Percentiles rank a stretch among this genome's conserved stretches.
Conservation (phyloP, 2,113 vertebrate genomes). For the Corythornis madagascariensis region DNA sequence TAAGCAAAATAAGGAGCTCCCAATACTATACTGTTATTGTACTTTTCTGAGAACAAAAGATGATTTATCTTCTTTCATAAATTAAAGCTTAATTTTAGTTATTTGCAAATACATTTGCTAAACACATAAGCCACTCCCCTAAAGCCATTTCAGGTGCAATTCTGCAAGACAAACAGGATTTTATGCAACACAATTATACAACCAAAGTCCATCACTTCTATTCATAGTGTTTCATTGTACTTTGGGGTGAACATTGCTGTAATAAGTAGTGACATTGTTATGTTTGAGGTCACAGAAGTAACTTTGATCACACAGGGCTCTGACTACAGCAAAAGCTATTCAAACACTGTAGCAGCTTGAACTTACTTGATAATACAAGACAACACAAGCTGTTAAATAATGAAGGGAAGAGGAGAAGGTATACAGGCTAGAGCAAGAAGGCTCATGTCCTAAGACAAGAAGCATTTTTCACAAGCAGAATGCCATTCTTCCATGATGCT, state of each 20-base stretch:
- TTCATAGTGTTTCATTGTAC: background rate
- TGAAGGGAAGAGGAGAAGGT: fast-evolving
- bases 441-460: background rate
- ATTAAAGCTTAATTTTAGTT: background rate
- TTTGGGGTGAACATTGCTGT: background rate
- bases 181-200: background rate
- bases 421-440: background rate
- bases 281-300: background rate
- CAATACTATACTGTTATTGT: fast-evolving
- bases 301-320: background rate
- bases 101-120: background rate
- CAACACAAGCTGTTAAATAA: background rate
- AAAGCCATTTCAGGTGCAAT: background rate
- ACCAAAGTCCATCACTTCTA: background rate
- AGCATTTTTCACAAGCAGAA: background rate
- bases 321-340: background rate
- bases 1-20: background rate
- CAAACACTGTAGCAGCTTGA: background rate
- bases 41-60: background rate
- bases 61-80: background rate
- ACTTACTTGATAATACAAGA: background rate
- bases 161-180: background rate
- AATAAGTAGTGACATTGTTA: background rate
- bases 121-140: background rate
- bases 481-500: background rate